Base-by-base conservation (phyloP, 2,888 invertebrate species). In the Callyntrura guangdongensis region DNA sequence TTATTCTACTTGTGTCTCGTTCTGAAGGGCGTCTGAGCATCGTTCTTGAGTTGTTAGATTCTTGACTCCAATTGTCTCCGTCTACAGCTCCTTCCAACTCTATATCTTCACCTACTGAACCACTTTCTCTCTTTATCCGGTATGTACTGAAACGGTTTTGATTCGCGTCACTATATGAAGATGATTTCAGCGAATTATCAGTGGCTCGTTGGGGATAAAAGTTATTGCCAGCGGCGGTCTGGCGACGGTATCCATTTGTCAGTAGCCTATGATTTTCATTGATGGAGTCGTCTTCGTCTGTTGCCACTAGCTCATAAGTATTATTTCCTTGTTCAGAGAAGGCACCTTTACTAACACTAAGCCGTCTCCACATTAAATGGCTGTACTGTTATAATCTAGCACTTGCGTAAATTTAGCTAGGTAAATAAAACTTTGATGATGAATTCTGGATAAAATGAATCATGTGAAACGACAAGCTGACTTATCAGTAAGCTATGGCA, bases 331-430 rank as follows among this genome's bases (percentile, higher is more conserved):
- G 61, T 86, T 86, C 86, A 49, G 86, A 82, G 27, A 90, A 90
- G 90, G 90, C 90, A 90, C 90, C 83, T 90, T 90, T 90, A 53
- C 89, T 64, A 86, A 72, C 87, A 79, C 91, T 89, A 14, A 91
- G 72, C 84, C 87, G 83, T 92, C 86, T 92, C 92, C 92, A 92
- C 92, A 92, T 92, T 91, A 92, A 91, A 91, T 69, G 49, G 61
- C 49, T 74, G 9, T 27, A 20, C 53, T 22, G 49, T 82, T 17
- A 88, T 20, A 61, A 77, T 14, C 36, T 11, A 20, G 5, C 59
- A 81, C 67, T 27, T 27, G 47, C 27, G 56, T 61, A 67, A 22
- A 14, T 14, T n/a, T 22, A 22, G 53, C 36, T 36, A 36, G 36
- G 6, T 36, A 36, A 2, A 36, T 6, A 4, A 36, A 36, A 36